Conservation (phyloP, 2,113 vertebrate genomes). For the Neolamprologus hecqui region DNA sequence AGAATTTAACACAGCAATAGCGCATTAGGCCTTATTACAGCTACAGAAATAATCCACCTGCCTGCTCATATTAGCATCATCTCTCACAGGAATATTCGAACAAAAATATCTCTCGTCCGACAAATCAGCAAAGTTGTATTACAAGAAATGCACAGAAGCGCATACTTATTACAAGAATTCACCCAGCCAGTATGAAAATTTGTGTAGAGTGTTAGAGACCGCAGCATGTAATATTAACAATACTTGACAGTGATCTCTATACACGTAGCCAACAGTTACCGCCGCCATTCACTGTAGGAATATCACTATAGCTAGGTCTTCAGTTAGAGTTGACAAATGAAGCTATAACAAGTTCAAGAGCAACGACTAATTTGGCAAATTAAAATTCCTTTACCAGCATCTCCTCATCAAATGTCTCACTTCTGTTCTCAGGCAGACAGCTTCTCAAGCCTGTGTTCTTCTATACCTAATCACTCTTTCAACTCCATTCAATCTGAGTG, state of each 20-base stretch:
- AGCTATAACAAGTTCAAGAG: neutral
- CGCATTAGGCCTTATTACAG: neutral
- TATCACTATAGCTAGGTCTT: neutral
- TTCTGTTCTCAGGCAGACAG: neutral
- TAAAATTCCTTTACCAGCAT: neutral
- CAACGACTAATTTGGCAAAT: neutral
- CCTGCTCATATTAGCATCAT: neutral
- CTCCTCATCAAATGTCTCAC: neutral
- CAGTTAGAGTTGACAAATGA: neutral
- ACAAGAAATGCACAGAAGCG: neutral
- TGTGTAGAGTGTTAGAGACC: neutral
- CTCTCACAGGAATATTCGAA: neutral
- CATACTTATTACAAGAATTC: neutral
- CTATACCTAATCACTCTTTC: neutral
- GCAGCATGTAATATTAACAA: constrained; percentile 27
- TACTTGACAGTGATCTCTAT: constrained; percentile 16
- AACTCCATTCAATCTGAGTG: neutral
- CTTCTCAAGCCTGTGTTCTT: neutral
- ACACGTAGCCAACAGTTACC: neutral
- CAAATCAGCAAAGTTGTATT: neutral
- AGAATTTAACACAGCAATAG: neutral
- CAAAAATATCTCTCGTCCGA: neutral
- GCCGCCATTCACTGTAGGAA: neutral
- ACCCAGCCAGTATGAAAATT: constrained; percentile 7
- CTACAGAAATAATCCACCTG: neutral